Base-by-base conservation (phyloP, 2,113 vertebrate genomes). In the Corythoichthys haematopterus region DNA sequence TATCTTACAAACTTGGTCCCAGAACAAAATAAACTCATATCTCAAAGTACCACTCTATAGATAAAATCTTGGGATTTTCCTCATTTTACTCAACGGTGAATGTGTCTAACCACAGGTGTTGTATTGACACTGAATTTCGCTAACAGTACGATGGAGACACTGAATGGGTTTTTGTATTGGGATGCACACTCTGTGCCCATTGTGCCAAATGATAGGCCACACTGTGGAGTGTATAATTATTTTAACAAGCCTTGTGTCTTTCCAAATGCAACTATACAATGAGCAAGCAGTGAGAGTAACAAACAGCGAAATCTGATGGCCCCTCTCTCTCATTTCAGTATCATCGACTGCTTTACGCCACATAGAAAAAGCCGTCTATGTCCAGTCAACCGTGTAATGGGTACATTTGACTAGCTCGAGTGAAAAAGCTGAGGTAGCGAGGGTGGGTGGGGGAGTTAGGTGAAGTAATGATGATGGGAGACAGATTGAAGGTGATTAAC, bases 301-400 rank as follows among this genome's bases (percentile, higher is more conserved):
- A 86, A 75, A 80, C 71, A 64, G 38, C 38, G 77, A 72, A 78
- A 74, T 76, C 62, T 74, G 76, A 87, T 72, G 63, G 36, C 61
- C 53, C 11, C 64, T 66, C 84, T 69, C 59, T 77, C 84, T 72
- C 78, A 81, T 85, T 87, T 84, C 79, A 80, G 80, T 83, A 73
- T 85, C 85, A 83, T 82, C 77, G 78, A 71, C 80, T 83, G 84
- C 76, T 84, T 88, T 88, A 84, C 78, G 81, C 75, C 76, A 58
- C 82, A 88, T 90, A 88, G 88, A 84, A 88, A 89, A 85, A 84
- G 81, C 77, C 43, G 70, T 75, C 82, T 82, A 82, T 87, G 87
- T 69, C 64, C 84, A 87, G 72, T 79, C 70, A 74, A 88, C 85
- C 80, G 50, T 65, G 79, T 89, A 87, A 89, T 85, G 81, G 85